Percentiles rank a stretch among this genome's conserved stretches.
phyloP scores from a whole-genome alignment of 2,113 vertebrate species.

The Acrocephalus kingi region DNA sequence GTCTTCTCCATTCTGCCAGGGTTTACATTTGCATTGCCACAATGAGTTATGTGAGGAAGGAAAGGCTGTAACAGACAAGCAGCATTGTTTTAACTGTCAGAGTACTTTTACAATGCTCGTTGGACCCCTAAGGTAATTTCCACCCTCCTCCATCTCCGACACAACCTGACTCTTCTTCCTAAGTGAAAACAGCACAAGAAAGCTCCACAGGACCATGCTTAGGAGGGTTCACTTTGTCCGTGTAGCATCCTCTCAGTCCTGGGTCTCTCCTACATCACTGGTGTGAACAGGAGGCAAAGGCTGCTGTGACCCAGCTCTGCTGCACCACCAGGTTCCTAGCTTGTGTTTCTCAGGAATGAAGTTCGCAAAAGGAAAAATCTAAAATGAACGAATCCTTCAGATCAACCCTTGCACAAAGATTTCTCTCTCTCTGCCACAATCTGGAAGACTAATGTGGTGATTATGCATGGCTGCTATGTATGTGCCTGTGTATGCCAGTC shows the following conservation, averaged over 20 bases:
- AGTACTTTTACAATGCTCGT: neutral
- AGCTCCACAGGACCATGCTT: neutral
- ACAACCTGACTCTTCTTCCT: neutral
- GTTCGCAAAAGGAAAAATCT: neutral
- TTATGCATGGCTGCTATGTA: neutral
- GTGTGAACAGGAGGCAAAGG: neutral
- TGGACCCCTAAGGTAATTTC: neutral
- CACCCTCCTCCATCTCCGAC: neutral
- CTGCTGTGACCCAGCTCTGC: neutral
- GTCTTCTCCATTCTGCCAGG: neutral
- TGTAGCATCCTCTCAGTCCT: neutral
- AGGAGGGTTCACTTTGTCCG: fast-evolving
- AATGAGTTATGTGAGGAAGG: neutral
- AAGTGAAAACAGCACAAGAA: neutral
- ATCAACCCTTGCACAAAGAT: neutral
- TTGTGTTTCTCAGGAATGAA: neutral
- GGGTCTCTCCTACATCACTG: fast-evolving
- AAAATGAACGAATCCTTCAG: neutral
- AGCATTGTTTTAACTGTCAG: neutral
- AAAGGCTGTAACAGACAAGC: neutral
- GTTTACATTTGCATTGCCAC: neutral
- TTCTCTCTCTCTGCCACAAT: neutral
- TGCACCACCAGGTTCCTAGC: neutral
- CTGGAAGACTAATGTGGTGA: neutral
- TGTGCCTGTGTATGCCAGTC: neutral